Evolutionary conservation across 2,888 invertebrate species (phyloP), one percentile per base, ranked within the genome.

Genomic region (Phyllotreta cruciferae): DNA sequence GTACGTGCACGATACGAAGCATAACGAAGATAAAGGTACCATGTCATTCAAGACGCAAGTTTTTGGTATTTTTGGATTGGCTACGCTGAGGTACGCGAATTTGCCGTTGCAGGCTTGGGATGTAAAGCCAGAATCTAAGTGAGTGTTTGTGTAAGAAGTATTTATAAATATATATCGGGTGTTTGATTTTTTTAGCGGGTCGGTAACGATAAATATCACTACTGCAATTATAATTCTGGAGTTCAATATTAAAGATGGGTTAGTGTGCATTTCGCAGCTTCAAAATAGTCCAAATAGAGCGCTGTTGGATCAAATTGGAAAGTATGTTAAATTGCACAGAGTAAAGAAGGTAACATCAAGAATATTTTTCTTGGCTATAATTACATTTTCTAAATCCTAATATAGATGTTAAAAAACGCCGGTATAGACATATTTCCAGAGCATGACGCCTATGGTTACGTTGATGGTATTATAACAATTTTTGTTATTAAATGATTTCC

Each of bases 21-120:
- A 90, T 74, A 93, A 93, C 76, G 94, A 94, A 77, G 93, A 94
- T 73, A 92, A 92, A 74, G 87, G 91, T 4, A 87, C 87, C 0
- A 82, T 93, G 45, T 89, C 90, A 67, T 93, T 94, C 74, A 83
- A 92, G 56, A 90, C 90, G 0, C 91, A 91, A 0, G 85, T 87
- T 57, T 83, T 91, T 68, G 81, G 80, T 0, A 87, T 87, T 0
- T 89, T 90, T 65, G 93, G 90, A 0, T 85, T 94, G 64, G 93
- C 91, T 0, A 83, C 88, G 0, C 85, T 88, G 63, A 86, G 88
- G 56, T 93, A 91, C 79, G 86, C 88, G 61, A 94, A 94, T 78
- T 82, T 94, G 74, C 94, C 94, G 0, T 94, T 88, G 77, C 94
- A 94, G 78, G 90, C 90, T 0, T 94, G 94, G 92, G 94, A 94